These are phyloP conservation scores for Sprattus sprattus DNA, from an alignment of 2,113 vertebrate species.

Conservation along the genomic window DNA sequence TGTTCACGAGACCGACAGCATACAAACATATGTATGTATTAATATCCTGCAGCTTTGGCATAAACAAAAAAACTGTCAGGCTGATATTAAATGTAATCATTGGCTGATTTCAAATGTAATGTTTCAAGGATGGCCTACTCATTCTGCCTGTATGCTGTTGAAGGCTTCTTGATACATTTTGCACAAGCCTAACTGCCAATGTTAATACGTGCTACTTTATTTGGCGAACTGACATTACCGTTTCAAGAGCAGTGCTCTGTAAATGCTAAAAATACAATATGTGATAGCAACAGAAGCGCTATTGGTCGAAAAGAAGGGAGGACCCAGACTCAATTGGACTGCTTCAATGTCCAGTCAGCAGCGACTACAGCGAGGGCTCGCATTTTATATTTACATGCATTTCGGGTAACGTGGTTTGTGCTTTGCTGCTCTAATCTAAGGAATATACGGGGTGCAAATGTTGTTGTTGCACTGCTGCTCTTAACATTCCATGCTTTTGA, in stretches of 20 bases:
- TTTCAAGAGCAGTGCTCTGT: conserved; percentile 38
- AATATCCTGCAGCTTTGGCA: not conserved
- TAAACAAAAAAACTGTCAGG: not conserved
- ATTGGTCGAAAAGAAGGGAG: conserved; percentile 73
- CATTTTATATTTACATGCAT: conserved; percentile 37
- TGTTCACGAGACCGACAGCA: not conserved
- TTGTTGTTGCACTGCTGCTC: not conserved
- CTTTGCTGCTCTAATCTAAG: not conserved
- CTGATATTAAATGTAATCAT: not conserved
- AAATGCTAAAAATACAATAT: conserved; percentile 88
- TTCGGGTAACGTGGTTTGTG: conserved; percentile 76
- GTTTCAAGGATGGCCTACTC: not conserved
- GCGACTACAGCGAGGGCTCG: conserved; percentile 27
- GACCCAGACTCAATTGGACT: conserved; percentile 56
- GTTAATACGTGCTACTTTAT: conserved; percentile 31
- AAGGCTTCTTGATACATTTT: not conserved
- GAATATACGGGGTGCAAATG: not conserved
- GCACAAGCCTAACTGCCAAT: not conserved
- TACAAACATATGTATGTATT: not conserved
- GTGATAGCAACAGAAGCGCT: conserved; percentile 86
- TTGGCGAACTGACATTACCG: conserved; percentile 60
- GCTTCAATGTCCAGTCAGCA: conserved; percentile 56
- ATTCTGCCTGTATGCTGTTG: not conserved
- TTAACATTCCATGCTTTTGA: not conserved
- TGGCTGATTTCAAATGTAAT: not conserved